Evolutionary conservation across 2,113 vertebrate genomes (phyloP).

Genomic region (Acanthisitta chloris): DNA sequence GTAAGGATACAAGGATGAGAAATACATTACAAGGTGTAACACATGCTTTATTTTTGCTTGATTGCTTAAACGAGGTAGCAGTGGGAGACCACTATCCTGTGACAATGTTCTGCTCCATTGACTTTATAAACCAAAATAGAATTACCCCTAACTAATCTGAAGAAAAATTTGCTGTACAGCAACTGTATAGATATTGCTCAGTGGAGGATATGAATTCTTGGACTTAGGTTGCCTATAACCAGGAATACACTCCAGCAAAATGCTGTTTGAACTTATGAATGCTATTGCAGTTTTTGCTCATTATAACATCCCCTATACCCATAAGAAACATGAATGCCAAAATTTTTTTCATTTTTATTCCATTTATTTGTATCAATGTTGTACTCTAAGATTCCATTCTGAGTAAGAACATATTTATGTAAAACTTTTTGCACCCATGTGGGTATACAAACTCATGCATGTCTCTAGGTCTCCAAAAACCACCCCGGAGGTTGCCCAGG

Average conservation of each 20-base stretch:
- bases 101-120: slow-evolving; percentile 36
- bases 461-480: background rate
- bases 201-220: background rate
- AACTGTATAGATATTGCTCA: slow-evolving; percentile 1
- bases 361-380: background rate
- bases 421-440: background rate
- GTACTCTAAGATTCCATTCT: background rate
- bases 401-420: background rate
- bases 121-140: slow-evolving; percentile 61
- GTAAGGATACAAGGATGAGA: slow-evolving; percentile 64
- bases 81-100: slow-evolving; percentile 50
- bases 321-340: background rate
- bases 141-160: slow-evolving; percentile 11
- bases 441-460: background rate
- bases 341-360: background rate
- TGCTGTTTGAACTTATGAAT: background rate
- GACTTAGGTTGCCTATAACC: background rate
- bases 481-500: background rate
- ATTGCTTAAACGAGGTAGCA: slow-evolving; percentile 65
- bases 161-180: background rate
- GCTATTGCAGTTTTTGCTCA: background rate
- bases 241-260: background rate
- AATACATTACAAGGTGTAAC: slow-evolving; percentile 70
- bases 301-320: background rate
- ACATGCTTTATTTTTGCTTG: slow-evolving; percentile 72